A percentile compares a stretch with the other conserved stretches of the same genome.
phyloP scores from a whole-genome alignment of 2,888 invertebrate species.

The Coremacera marginata region DNA sequence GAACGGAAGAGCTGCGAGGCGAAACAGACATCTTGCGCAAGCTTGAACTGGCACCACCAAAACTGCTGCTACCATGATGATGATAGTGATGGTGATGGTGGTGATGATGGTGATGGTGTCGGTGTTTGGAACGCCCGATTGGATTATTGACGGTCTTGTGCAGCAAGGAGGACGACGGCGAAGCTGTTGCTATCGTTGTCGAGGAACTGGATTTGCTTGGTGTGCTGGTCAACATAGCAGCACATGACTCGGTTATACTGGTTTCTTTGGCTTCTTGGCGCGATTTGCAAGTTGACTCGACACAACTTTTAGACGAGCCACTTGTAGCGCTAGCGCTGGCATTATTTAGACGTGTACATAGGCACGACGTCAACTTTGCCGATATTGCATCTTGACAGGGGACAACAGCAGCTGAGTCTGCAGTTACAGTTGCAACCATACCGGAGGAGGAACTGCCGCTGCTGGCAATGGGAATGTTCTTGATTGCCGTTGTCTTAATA shows the following conservation, averaged over 20 bases:
- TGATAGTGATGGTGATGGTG: constrained; percentile 67
- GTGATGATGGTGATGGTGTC: constrained; percentile 63
- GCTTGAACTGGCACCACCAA: background rate
- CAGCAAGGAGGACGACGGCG: constrained; percentile 47
- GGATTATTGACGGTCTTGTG: constrained; percentile 68
- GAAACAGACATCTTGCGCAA: constrained; percentile 28
- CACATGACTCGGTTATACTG: constrained; percentile 34
- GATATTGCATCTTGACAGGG: constrained; percentile 68
- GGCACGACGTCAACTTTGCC: constrained; percentile 69
- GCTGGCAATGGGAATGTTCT: constrained; percentile 58
- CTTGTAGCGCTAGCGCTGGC: constrained; percentile 16
- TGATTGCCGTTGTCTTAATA: constrained; percentile 67
- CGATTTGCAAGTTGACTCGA: constrained; percentile 45
- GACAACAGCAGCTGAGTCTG: constrained; percentile 2
- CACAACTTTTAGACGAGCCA: constrained; percentile 19
- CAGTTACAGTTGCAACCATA: constrained; percentile 33
- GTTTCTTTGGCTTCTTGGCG: constrained; percentile 39
- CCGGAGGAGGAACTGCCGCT: constrained; percentile 18
- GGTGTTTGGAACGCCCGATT: constrained; percentile 63
- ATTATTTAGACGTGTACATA: constrained; percentile 66
- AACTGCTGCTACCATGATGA: constrained; percentile 55
- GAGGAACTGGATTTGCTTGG: constrained; percentile 41
- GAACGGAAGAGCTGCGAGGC: constrained; percentile 7
- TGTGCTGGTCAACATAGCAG: constrained; percentile 46
- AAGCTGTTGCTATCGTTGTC: constrained; percentile 30